Evolutionary conservation across 64 coral and sea anemone species (phyloP).

Genomic region (Catalaphyllia jardinei): DNA sequence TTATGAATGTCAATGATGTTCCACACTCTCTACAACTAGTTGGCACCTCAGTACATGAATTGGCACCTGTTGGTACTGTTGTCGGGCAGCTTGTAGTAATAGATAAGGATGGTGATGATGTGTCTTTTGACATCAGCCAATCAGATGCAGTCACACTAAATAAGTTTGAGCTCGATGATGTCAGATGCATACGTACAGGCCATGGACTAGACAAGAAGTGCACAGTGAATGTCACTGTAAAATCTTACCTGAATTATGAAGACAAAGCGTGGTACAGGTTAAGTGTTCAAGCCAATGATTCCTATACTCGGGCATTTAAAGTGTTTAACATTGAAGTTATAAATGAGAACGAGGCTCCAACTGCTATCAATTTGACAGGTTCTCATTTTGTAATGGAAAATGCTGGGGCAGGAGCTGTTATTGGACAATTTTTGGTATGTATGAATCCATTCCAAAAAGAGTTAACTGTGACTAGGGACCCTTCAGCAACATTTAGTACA

Average conservation of each 20-base stretch:
- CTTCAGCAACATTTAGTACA: no score
- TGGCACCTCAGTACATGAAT: conserved; percentile 53
- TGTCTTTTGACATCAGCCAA: conserved; percentile 66
- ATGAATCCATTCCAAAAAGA: no score
- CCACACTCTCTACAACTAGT: conserved; percentile 55
- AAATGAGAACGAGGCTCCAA: conserved; percentile 81
- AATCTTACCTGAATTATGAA: conserved; percentile 66
- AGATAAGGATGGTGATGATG: conserved; percentile 78
- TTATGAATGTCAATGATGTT: conserved; percentile 66
- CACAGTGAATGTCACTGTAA: conserved; percentile 51
- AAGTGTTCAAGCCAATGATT: conserved; percentile 66
- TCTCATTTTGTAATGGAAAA: conserved; percentile 64
- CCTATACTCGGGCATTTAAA: conserved; percentile 40
- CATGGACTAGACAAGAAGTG: conserved; percentile 39
- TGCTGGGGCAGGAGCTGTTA: conserved; percentile 16
- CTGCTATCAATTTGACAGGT: conserved; percentile 51
- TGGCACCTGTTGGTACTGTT: conserved; percentile 43
- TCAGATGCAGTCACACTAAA: conserved; percentile 54
- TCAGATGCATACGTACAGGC: neutral
- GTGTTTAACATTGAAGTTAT: conserved; percentile 59
- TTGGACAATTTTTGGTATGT: conserved; percentile 81
- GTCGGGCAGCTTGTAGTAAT: conserved; percentile 66
- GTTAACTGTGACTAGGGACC: no score
- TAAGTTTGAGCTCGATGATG: conserved; percentile 48
- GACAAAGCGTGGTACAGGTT: conserved; percentile 26